These are phyloP conservation scores for Lamellibrachia luymesi DNA, from an alignment of 1,140 invertebrate genomes.

Conservation along the genomic window DNA sequence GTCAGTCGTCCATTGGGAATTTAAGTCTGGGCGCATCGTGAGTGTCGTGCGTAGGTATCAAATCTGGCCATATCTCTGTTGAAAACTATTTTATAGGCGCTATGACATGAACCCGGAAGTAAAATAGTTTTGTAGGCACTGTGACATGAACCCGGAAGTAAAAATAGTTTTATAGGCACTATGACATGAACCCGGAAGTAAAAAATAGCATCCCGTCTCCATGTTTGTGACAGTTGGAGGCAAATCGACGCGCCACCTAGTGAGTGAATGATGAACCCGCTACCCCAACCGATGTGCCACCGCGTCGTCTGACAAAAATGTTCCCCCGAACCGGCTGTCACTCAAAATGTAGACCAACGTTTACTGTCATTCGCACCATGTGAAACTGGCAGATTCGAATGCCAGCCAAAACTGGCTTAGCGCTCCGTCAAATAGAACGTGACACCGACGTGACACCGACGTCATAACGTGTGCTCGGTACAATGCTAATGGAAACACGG, in stretches of 20 bases:
- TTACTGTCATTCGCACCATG: not conserved
- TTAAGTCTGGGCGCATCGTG: too few relatives aligned
- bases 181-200: not conserved
- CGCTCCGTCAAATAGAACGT: not conserved
- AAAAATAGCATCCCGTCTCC: not conserved
- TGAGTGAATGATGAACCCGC: not conserved
- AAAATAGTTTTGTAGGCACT: not conserved
- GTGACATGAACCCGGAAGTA: not conserved
- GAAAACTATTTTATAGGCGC: too few relatives aligned
- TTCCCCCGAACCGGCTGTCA: not conserved
- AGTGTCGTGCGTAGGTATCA: too few relatives aligned
- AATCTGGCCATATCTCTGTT: too few relatives aligned
- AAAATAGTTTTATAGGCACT: not conserved
- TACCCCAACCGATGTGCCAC: not conserved
- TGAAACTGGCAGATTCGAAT: not conserved
- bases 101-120: not conserved
- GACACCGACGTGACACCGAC: not conserved
- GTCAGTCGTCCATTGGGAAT: too few relatives aligned
- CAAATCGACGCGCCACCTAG: not conserved
- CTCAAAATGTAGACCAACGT: not conserved
- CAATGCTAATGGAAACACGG: not conserved
- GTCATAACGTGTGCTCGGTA: not conserved
- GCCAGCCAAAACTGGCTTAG: not conserved
- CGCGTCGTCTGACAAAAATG: not conserved
- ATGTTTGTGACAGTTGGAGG: not conserved